Evolutionary conservation across 1,140 invertebrate species (phyloP), one percentile per base, ranked within the genome.

Genomic region (Drosophila kikkawai): DNA sequence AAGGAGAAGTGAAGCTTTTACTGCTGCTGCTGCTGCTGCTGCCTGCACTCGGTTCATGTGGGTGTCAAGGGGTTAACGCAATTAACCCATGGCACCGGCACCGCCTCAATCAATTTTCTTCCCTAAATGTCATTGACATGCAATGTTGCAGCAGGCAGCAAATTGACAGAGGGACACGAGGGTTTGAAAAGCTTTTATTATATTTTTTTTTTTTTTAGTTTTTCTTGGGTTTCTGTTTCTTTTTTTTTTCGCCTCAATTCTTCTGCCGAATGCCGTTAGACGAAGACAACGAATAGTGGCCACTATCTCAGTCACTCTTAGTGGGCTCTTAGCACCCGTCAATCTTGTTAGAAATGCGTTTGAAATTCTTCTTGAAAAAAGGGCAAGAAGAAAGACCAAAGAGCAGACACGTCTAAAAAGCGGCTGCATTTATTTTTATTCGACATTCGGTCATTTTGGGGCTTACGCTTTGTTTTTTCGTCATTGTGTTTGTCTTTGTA

Each of bases 71-170:
- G 79, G 63, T 83, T 83, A 87, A 86, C 67, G 61, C 74, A 83
- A 82, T 86, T 86, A 88, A 86, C 83, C 80, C 68, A 56, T 53
- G 39, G 39, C 13, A 29, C 12, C 12, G 26, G 37, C 39, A 58
- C 32, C 22, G 79, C 48, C 68, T 81, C 82, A 70, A 85, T 86
- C 60, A 79, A 68, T 68, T 73, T 81, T 73, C 22, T 78, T 63
- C 42, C 67, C 66, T 48, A 50, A 63, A 73, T 63, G 82, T 86
- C 82, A 82, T 79, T 86, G 82, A 86, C 82, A 86, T 70, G 66
- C 58, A 48, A 22, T 36, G 50, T 29, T 76, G 61, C 73, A 75
- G 41, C 73, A 57, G 71, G 36, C 61, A 64, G 51, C 17, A 58
- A 58, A 59, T 34, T 32, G 75, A 39, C 48, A n/a, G 26, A n/a